Evolutionary conservation across 1,140 invertebrate genomes (phyloP), one percentile per base, ranked within the genome.

Genomic region (Octopus sinensis): DNA sequence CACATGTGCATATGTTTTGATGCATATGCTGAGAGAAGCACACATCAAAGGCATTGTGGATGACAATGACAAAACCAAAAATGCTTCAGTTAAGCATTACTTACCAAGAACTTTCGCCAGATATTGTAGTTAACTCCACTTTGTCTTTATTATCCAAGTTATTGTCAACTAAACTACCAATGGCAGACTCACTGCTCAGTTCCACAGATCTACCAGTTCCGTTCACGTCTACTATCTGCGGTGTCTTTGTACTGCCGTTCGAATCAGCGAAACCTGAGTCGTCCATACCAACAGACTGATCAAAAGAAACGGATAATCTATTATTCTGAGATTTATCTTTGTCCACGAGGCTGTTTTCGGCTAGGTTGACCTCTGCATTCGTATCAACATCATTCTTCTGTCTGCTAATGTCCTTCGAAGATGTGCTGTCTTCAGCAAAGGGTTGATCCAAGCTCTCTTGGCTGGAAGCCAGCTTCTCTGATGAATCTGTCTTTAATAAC

Each of bases 301-400:
- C 68, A 73, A 73, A 73, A n/a, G 68, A 73, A 73, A 73, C 68
- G 0, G 68, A 73, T 73, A 73, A 73, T 23, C 68, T 73, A 73
- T 71, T 71, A 23, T 43, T 43, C 30, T n/a, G 68, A 73, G 68
- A 73, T 73, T 73, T 73, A n/a, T 73, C 17, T 73, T 73, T 73
- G 68, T 73, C 68, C 7, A 73, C 68, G 13, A n/a, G 68, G n/a
- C 80, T n/a, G 79, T 76, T 12, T 56, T 83, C 82, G 13, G 82
- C 77, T 30, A 82, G 83, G 82, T 86, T 83, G 13, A 84, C 83
- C 77, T 86, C 85, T 76, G 84, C 84, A 62, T 85, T 83, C n/a
- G 83, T 83, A 52, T 83, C 81, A 13, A 10, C 75, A 52, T 76
- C 82, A 13, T 79, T 78, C n/a, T 77, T 76, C 53, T 82, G 68